phyloP scores from a whole-genome alignment of 2,888 invertebrate genomes.

The Callosobruchus maculatus region DNA sequence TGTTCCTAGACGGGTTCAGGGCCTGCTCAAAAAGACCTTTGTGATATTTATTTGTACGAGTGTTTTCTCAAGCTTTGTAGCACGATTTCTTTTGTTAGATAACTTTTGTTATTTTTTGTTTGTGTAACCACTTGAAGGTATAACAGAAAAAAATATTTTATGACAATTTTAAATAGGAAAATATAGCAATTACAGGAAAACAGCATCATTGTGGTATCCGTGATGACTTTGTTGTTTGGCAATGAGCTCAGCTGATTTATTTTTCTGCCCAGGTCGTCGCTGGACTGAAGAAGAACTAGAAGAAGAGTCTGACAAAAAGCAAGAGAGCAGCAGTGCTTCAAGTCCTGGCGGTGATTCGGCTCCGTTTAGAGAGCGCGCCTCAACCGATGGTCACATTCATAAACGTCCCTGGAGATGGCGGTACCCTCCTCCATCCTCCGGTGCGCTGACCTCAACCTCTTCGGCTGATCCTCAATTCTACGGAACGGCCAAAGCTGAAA shows the following conservation, averaged over 20 bases:
- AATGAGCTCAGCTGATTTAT: background rate
- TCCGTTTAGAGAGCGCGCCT: conserved; percentile 71
- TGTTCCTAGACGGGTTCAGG: no score
- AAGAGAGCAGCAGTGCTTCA: conserved; percentile 35
- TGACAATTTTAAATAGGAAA: no score
- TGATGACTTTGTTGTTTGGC: no score
- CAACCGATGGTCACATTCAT: conserved; percentile 65
- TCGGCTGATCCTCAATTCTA: conserved; percentile 37
- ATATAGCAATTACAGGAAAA: no score
- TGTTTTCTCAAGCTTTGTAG: no score
- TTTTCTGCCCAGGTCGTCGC: conserved; percentile 40
- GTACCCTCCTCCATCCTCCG: conserved; percentile 51
- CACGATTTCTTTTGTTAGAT: no score
- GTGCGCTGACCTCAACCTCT: background rate
- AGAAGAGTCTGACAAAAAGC: conserved; percentile 50
- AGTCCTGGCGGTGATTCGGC: conserved; percentile 42
- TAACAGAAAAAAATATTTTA: no score
- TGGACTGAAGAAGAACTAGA: conserved; percentile 63
- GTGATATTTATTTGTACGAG: no score
- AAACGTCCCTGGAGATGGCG: conserved; percentile 61
- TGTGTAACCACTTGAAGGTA: no score
- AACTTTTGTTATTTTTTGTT: no score
- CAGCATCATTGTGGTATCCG: no score
- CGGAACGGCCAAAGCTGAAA: conserved; percentile 53
- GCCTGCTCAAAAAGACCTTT: no score